Percentiles rank a stretch among this genome's conserved stretches.
Conservation (phyloP, 2,888 invertebrate genomes). For the Tromatobia lineatoria region DNA sequence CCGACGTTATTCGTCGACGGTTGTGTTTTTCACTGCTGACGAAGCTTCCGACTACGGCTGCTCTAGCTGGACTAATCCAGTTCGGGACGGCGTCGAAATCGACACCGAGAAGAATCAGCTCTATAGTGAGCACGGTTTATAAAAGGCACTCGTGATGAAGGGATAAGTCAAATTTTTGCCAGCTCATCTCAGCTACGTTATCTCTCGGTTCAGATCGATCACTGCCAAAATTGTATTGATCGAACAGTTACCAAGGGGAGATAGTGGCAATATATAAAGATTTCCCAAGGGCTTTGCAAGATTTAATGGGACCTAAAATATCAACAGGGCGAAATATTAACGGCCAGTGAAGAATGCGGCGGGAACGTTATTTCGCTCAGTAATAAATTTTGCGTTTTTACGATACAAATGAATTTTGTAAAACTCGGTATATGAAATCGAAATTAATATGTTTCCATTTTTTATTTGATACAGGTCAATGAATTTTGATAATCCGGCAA, state of each 20-base stretch:
- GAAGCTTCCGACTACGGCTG: constrained; percentile 11
- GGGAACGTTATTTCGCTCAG: neutral
- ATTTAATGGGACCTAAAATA: neutral
- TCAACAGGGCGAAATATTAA: neutral
- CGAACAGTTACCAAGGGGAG: neutral
- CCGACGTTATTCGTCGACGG: constrained; percentile 43
- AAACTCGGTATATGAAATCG: too few species aligned
- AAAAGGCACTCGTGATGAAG: neutral
- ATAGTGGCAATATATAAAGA: neutral
- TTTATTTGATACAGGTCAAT: too few species aligned
- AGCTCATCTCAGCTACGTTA: neutral
- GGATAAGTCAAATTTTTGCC: neutral
- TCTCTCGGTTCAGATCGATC: neutral
- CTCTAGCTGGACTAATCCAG: constrained; percentile 60
- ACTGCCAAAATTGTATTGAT: constrained; percentile 5
- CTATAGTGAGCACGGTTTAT: neutral
- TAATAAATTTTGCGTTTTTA: too few species aligned
- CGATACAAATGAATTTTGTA: too few species aligned
- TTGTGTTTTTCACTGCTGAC: constrained; percentile 1
- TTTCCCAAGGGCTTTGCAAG: neutral
- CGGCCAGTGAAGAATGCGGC: neutral
- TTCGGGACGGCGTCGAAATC: constrained; percentile 25
- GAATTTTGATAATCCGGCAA: too few species aligned
- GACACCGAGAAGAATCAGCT: constrained; percentile 41
- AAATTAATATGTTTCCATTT: too few species aligned